Evolutionary conservation across 2,888 invertebrate genomes (phyloP), one percentile per base, ranked within the genome.

Genomic region (Microctonus hyperodae): DNA sequence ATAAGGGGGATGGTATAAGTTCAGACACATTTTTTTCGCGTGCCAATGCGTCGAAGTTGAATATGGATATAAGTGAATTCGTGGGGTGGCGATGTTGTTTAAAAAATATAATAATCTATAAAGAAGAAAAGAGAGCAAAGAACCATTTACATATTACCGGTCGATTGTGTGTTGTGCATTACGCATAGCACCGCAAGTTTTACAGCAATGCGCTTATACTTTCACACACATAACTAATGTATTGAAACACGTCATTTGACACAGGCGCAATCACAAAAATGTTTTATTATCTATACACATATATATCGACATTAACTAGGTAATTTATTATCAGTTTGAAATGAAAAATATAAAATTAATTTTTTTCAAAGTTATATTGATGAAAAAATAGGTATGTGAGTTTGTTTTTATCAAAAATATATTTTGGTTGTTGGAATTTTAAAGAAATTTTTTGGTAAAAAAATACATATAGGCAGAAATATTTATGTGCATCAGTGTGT

Each of bases 131-230:
- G 16, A 55, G 50, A 59, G 61, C 60, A 64, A 66, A 70, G 64
- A 69, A 53, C 65, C 70, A 71, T 71, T 44, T 44, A 44, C 44
- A 44, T 72, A 75, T 74, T 70, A 70, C 71, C 71, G 76, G 79
- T 78, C 76, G 77, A 79, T 77, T 72, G 73, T 75, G 16, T 31
- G 78, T 77, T 72, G 72, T 75, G n/a, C 9, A 70, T 75, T 75
- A 78, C 79, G 79, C 79, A 74, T 76, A 74, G 74, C 73, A 69
- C 16, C 44, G 16, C 44, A 44, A 44, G 51, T n/a, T 51, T 25
- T 51, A 25, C 51, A 51, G 51, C 51, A 51, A 51, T 51, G 51
- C 51, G 51, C 51, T 25, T 51, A 23, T 22, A 51, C 23, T 10
- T 51, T 25, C 6, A 44, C 44, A 16, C 16, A 44, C 44, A 44